Conservation (phyloP, 2,888 invertebrate genomes). For the Mythimna impura region DNA sequence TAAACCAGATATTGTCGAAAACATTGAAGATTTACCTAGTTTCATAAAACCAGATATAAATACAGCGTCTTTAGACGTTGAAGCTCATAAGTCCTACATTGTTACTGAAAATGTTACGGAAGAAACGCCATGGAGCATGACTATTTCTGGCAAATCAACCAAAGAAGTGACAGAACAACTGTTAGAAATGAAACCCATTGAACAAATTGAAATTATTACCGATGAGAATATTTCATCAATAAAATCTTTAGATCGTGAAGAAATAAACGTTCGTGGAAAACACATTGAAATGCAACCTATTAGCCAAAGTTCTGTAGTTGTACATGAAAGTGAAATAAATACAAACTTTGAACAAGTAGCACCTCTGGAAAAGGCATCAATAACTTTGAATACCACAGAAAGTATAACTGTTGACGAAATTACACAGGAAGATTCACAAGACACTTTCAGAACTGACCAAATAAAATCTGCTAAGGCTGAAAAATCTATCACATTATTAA, state of each 20-base stretch:
- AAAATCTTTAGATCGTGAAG: constrained; percentile 55
- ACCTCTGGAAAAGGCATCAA: constrained; percentile 72
- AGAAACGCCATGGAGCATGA: constrained; percentile 85
- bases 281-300: constrained; percentile 74
- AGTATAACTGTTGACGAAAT: constrained; percentile 81
- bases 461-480: constrained; percentile 76
- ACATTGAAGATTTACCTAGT: constrained; percentile 67
- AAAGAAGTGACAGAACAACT: constrained; percentile 82
- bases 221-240: constrained; percentile 73
- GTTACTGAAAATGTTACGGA: constrained; percentile 78
- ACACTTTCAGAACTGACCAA: constrained; percentile 68
- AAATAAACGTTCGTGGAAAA: constrained; percentile 66
- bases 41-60: constrained; percentile 66
- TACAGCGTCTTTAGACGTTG: constrained; percentile 73
- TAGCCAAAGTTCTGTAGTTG: constrained; percentile 73
- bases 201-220: constrained; percentile 77
- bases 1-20: constrained; percentile 75
- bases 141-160: constrained; percentile 75
- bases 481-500: constrained; percentile 76
- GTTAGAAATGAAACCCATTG: constrained; percentile 74
- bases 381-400: constrained; percentile 74
- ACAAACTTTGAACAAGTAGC: constrained; percentile 66
- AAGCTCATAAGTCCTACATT: constrained; percentile 75
- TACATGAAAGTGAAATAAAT: constrained; percentile 79
- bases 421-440: constrained; percentile 77